These are phyloP conservation scores for Ptychodera flava DNA, from an alignment of 35 echinoderm and acorn worm genomes.

Conservation along the genomic window DNA sequence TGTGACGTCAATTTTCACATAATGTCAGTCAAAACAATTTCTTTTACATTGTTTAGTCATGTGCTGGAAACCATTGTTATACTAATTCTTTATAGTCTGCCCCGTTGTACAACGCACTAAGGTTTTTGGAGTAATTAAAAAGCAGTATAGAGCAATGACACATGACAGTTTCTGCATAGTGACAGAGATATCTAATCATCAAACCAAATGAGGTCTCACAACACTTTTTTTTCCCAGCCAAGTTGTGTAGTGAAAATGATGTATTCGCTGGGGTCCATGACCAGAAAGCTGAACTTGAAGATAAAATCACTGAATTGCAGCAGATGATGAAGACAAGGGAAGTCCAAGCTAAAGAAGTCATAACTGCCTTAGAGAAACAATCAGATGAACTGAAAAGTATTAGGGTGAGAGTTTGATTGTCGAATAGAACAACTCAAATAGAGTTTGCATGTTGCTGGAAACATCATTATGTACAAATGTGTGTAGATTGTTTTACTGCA, in stretches of 20 bases:
- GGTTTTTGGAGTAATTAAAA: too few relatives aligned
- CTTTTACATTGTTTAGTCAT: too few relatives aligned
- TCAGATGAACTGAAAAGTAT: slow-evolving; percentile 31
- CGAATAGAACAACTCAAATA: not conserved
- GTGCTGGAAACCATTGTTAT: too few relatives aligned
- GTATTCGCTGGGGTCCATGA: slow-evolving; percentile 59
- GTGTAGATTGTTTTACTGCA: not conserved
- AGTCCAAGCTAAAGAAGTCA: slow-evolving; percentile 54
- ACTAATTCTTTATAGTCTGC: too few relatives aligned
- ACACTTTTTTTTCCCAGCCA: slow-evolving; percentile 49
- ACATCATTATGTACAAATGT: not conserved
- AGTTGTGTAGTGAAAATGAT: slow-evolving; percentile 40
- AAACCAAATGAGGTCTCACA: too few relatives aligned
- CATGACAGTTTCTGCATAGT: too few relatives aligned
- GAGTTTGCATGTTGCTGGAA: not conserved
- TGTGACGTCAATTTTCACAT: too few relatives aligned
- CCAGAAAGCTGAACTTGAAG: slow-evolving; percentile 25
- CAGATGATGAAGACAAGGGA: slow-evolving; percentile 38
- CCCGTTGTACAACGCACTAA: too few relatives aligned
- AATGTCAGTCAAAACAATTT: too few relatives aligned
- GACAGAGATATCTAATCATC: too few relatives aligned
- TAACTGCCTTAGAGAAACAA: slow-evolving; percentile 34
- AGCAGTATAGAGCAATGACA: too few relatives aligned
- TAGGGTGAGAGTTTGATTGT: slow-evolving; percentile 5
- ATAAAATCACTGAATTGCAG: slow-evolving; percentile 39